Conservation (phyloP, 2,113 vertebrate genomes). For the Chaetorhynchus papuensis region DNA sequence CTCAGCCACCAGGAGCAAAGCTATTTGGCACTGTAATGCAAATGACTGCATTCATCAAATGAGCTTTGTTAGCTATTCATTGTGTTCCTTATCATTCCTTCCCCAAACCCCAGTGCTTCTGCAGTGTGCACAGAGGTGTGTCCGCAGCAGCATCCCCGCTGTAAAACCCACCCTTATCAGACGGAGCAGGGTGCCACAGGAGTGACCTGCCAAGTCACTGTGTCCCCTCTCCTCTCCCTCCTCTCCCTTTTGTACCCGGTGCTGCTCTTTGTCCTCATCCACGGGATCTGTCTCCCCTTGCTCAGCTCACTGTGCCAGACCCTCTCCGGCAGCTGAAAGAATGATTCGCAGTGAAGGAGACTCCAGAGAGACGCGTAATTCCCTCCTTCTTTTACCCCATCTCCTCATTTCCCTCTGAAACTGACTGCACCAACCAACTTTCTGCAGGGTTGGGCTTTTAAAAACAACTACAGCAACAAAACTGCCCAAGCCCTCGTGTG, state of each 20-base stretch:
- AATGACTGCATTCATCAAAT: slow-evolving; percentile 75
- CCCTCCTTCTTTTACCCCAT: slow-evolving; percentile 1
- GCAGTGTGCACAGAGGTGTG: slow-evolving; percentile 57
- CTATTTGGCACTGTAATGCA: slow-evolving; percentile 75
- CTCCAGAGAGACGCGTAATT: slow-evolving; percentile 22
- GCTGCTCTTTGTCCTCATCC: slow-evolving; percentile 68
- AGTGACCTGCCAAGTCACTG: slow-evolving; percentile 77
- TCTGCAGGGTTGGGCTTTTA: slow-evolving; percentile 38
- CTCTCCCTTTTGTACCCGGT: slow-evolving; percentile 60
- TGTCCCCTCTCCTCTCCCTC: slow-evolving; percentile 54
- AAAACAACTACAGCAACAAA: slow-evolving; percentile 60
- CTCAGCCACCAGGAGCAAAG: slow-evolving; percentile 59
- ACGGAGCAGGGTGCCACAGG: slow-evolving; percentile 66
- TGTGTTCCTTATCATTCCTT: slow-evolving; percentile 78
- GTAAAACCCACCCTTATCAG: slow-evolving; percentile 85
- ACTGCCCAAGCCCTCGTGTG: not conserved
- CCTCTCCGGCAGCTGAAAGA: slow-evolving; percentile 45
- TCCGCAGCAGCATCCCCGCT: slow-evolving; percentile 67
- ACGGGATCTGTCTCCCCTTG: slow-evolving; percentile 30
- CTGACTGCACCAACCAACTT: slow-evolving; percentile 25
- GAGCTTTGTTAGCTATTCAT: slow-evolving; percentile 81
- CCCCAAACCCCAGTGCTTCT: slow-evolving; percentile 46
- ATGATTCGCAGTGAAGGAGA: slow-evolving; percentile 9
- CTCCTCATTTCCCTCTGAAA: slow-evolving; percentile 57
- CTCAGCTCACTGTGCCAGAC: not conserved